Percentiles rank a stretch among this genome's conserved stretches.
phyloP scores from a whole-genome alignment of 2,113 vertebrate genomes.

The Oncorhynchus masou region DNA sequence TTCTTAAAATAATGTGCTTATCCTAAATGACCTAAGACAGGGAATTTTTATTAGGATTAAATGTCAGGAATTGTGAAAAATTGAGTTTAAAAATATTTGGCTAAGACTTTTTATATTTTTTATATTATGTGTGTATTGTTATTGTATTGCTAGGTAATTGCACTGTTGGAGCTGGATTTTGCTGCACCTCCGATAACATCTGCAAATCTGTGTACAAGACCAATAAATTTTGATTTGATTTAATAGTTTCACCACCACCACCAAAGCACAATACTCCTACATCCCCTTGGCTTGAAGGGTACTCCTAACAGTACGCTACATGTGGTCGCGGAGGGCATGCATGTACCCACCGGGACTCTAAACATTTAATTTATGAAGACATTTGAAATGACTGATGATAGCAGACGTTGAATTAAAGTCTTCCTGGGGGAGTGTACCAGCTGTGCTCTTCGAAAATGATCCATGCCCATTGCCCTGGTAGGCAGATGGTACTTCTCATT shows the following conservation, averaged over 20 bases:
- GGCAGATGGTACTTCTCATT: slow-evolving; percentile 48
- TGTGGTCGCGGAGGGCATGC: neutral
- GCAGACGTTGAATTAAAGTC: slow-evolving; percentile 42
- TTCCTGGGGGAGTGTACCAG: slow-evolving; percentile 49
- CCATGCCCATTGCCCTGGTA: slow-evolving; percentile 32
- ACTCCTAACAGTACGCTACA: neutral
- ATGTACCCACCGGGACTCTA: slow-evolving; percentile 43
- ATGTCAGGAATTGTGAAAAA: no score
- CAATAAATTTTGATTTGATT: no score
- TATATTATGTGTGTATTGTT: no score
- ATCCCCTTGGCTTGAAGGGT: neutral
- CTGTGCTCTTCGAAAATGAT: slow-evolving; percentile 52
- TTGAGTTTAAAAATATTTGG: no score
- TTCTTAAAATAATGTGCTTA: no score
- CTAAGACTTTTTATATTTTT: no score
- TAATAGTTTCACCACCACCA: slow-evolving; percentile 14
- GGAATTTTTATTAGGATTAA: no score
- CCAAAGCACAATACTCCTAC: neutral
- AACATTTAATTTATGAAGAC: slow-evolving; percentile 55
- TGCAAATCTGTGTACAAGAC: no score
- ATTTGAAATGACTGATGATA: slow-evolving; percentile 57
- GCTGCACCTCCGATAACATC: no score
- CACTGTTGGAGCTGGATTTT: no score
- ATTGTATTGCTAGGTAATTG: no score
- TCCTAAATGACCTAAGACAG: no score